These are phyloP conservation scores for Oriolus oriolus DNA, from an alignment of 2,113 vertebrate genomes.

Conservation along the genomic window DNA sequence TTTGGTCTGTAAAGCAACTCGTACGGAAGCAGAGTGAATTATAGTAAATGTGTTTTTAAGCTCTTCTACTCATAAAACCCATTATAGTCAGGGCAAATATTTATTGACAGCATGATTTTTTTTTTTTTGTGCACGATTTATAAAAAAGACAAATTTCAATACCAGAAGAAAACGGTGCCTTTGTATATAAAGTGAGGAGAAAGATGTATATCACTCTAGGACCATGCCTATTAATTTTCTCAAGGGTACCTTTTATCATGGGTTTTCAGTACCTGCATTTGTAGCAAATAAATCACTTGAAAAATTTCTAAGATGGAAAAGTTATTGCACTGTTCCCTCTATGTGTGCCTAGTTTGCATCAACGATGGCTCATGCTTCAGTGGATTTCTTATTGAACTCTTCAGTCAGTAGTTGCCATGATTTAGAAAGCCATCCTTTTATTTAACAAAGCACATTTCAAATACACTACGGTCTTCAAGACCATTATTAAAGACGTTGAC, in stretches of 20 bases:
- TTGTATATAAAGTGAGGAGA: neutral
- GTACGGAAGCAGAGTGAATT: neutral
- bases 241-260: neutral
- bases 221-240: neutral
- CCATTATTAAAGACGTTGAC: neutral
- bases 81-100: neutral
- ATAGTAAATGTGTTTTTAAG: neutral
- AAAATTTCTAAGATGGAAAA: neutral
- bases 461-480: neutral
- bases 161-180: neutral
- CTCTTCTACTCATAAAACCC: neutral
- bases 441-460: neutral
- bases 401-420: neutral
- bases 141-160: neutral
- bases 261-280: neutral
- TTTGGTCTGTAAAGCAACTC: neutral
- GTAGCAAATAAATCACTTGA: constrained; percentile 4
- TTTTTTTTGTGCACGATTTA: neutral
- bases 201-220: neutral
- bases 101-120: neutral
- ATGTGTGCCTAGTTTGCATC: neutral
- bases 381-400: neutral
- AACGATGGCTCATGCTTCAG: neutral
- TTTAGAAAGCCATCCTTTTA: neutral
- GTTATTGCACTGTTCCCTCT: neutral